These are phyloP conservation scores for Apoda limacodes DNA, from an alignment of 2,888 invertebrate genomes.

Conservation along the genomic window DNA sequence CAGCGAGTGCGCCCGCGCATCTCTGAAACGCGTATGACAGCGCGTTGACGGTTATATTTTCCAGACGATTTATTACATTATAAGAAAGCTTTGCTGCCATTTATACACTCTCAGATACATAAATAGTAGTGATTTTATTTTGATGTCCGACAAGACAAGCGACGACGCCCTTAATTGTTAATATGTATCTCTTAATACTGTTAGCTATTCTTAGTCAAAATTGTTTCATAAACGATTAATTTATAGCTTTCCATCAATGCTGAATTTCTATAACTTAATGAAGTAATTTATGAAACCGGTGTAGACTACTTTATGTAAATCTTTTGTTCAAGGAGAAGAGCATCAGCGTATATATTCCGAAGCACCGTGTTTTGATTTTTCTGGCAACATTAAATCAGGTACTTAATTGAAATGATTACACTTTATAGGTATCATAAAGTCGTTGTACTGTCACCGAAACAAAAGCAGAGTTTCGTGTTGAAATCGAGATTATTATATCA, in stretches of 20 bases:
- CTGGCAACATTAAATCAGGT: constrained; percentile 53
- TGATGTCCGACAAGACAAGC: constrained; percentile 64
- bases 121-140: constrained; percentile 68
- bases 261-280: no score
- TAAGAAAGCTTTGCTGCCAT: constrained; percentile 58
- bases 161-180: constrained; percentile 63
- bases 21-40: constrained; percentile 58
- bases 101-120: constrained; percentile 61
- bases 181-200: constrained; percentile 46
- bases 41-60: constrained; percentile 65
- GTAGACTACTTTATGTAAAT: no score
- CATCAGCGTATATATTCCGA: no score
- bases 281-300: no score
- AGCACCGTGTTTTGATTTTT: constrained; percentile 63
- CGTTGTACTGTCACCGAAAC: constrained; percentile 49
- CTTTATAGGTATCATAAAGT: constrained; percentile 56
- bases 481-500: constrained; percentile 55
- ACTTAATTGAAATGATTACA: constrained; percentile 62
- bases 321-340: no score
- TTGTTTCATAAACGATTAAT: constrained; percentile 36
- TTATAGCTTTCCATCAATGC: constrained; percentile 27
- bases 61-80: constrained; percentile 68
- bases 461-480: constrained; percentile 57
- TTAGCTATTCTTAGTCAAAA: constrained; percentile 50
- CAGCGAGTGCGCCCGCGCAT: constrained; percentile 29